Percentiles rank a stretch among this genome's conserved stretches.
Evolutionary conservation across 2,113 vertebrate species (phyloP).

Genomic region (Neogale vison): DNA sequence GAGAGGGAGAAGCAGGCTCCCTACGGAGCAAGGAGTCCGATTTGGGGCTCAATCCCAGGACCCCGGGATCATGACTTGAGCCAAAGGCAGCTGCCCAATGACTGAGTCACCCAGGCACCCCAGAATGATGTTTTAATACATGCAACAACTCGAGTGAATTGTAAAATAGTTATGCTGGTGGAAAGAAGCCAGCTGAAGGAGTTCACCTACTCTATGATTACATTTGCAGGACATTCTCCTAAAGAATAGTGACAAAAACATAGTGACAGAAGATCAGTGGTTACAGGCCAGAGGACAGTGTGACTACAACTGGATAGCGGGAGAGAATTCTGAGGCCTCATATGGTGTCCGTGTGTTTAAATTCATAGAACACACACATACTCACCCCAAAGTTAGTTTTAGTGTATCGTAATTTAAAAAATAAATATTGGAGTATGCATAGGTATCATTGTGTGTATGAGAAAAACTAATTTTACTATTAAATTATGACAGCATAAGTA

Average conservation of each 20-base stretch:
- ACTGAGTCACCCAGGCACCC: too few species aligned
- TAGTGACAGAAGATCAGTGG: not conserved
- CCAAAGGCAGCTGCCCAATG: too few species aligned
- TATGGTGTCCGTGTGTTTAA: not conserved
- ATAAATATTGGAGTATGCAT: not conserved
- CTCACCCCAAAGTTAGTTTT: not conserved
- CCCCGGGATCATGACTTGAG: too few species aligned
- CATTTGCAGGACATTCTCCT: not conserved
- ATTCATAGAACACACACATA: not conserved
- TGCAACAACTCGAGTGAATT: not conserved
- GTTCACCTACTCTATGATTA: not conserved
- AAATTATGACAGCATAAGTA: not conserved
- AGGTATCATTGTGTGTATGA: not conserved
- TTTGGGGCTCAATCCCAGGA: too few species aligned
- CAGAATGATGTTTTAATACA: not conserved
- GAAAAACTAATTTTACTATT: not conserved
- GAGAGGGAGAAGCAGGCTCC: too few species aligned
- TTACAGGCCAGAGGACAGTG: not conserved
- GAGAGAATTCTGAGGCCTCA: not conserved
- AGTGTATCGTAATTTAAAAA: not conserved
- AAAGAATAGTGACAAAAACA: not conserved
- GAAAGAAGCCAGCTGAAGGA: not conserved
- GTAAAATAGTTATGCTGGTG: not conserved
- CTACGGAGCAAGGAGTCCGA: too few species aligned
- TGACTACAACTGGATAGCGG: not conserved